Evolutionary conservation across 2,888 invertebrate species (phyloP), one percentile per base, ranked within the genome.

Genomic region (Dryadula phaetusa): DNA sequence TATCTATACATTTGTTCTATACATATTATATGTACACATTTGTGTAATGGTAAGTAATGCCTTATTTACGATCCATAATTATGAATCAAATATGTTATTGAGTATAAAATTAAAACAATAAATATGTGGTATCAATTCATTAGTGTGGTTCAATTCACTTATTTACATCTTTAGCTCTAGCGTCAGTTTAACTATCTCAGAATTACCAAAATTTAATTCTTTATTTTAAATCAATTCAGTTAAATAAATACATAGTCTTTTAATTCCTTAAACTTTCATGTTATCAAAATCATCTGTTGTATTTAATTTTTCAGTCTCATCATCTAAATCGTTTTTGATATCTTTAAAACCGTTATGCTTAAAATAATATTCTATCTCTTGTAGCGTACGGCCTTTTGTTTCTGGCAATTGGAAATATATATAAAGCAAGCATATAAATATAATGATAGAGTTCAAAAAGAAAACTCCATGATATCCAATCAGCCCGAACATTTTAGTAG

Each of bases 401-500:
- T 81, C 80, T 0, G 79, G 79, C 54, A 81, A 62, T 58, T 73
- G 69, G 7, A 74, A 16, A 76, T 77, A 80, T 3, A 81, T 56
- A 49, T 75, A 77, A 0, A 64, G 34, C 0, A 79, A 49, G 67
- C 79, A 77, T 5, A 74, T 3, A 10, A 74, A 73, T 12, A 75
- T 70, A 1, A 78, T 37, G 0, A n/a, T 42, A 4, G 75, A 72
- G 60, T 79, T 75, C 5, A 80, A 53, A 12, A 77, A 61, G 63
- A 80, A 80, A 5, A 77, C 72, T 8, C 81, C 80, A 46, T 79
- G 75, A 49, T 77, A 78, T 0, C 77, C 78, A 14, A 80, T 75
- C 0, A 32, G 12, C 3, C 10, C 46, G 49, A 79, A 76, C 72
- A 79, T 70, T 18, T 61, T 64, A 2, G 74, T 49, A 6, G 76